Base-by-base conservation (phyloP, 2,888 invertebrate species). In the Molorchus minor region DNA sequence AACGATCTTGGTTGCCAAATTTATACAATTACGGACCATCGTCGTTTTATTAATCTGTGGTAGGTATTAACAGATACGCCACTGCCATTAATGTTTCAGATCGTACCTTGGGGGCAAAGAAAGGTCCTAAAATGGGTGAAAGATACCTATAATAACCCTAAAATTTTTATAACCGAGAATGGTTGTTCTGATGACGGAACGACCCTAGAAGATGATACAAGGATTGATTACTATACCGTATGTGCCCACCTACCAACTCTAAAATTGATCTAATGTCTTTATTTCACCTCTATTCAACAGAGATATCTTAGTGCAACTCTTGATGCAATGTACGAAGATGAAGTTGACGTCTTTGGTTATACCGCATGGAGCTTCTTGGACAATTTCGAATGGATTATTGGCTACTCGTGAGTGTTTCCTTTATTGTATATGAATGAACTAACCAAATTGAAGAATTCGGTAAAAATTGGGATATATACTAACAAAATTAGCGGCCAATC, bases 21-120 rank as follows among this genome's bases (percentile, higher is more conserved):
- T n/a, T n/a, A n/a, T n/a, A n/a, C n/a, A n/a, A n/a, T n/a, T n/a
- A n/a, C n/a, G n/a, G n/a, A n/a, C n/a, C n/a, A n/a, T 4, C 8
- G 4, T 25, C 4, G 8, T 4, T 25, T 8, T 8, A 25, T 25
- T 25, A 5, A 5, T 25, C 25, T 8, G 5, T 25, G 8, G 25
- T 25, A 25, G 15, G 2, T 38, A 12, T 15, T 2, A 38, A 12
- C 2, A 38, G 15, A 13, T n/a, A 15, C 15, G 15, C 3, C 13
- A 38, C 8, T 3, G 1, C 15, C 16, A 38, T 21, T 20, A 8
- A 43, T 25, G 21, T 45, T 29, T 30, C 43, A 53, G 53, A 44
- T 86, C 20, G 86, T 86, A 2, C 89, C 89, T 1, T 84, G 85
- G 82, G 89, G 89, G 16, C 84, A 90, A 75, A 83, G 86, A 45